Evolutionary conservation across 2,797 vertebrate species (phyloP).

Genomic region (Melanotaenia trifasciata): DNA sequence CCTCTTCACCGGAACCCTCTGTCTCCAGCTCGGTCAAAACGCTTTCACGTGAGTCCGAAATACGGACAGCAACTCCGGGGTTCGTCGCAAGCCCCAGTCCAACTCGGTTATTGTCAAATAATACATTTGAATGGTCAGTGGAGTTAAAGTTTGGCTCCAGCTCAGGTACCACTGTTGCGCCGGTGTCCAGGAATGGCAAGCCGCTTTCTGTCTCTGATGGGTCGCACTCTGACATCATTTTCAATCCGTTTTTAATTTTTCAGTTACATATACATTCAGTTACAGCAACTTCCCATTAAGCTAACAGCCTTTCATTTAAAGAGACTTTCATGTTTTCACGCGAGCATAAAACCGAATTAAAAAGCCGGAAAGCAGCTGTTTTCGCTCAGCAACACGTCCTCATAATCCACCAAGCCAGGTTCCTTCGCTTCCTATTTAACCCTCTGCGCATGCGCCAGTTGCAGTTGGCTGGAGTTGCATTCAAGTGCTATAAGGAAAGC

Average conservation of each 20-base stretch:
- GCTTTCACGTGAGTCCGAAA: slow-evolving; percentile 82
- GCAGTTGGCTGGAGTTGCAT: slow-evolving; percentile 36
- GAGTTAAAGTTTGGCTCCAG: slow-evolving; percentile 67
- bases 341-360: not conserved
- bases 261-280: slow-evolving; percentile 9
- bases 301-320: slow-evolving; percentile 48
- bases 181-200: slow-evolving; percentile 52
- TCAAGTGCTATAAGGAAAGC: slow-evolving; percentile 36
- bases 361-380: slow-evolving; percentile 23
- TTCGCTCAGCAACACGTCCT: slow-evolving; percentile 49
- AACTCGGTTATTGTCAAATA: slow-evolving; percentile 61
- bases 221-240: slow-evolving; percentile 85
- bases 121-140: slow-evolving; percentile 46
- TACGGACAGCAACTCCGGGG: slow-evolving; percentile 79
- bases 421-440: slow-evolving; percentile 72
- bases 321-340: not conserved
- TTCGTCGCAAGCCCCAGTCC: slow-evolving; percentile 53
- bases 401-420: slow-evolving; percentile 59
- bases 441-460: slow-evolving; percentile 66
- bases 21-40: slow-evolving; percentile 83
- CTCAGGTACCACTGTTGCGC: slow-evolving; percentile 40
- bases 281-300: not conserved
- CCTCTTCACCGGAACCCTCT: slow-evolving; percentile 82
- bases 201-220: slow-evolving; percentile 68
- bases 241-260: slow-evolving; percentile 30